Percentiles rank a stretch among this genome's conserved stretches.
Evolutionary conservation across 2,113 vertebrate genomes (phyloP).

Genomic region (Pseudorhombus dupliciocellatus): DNA sequence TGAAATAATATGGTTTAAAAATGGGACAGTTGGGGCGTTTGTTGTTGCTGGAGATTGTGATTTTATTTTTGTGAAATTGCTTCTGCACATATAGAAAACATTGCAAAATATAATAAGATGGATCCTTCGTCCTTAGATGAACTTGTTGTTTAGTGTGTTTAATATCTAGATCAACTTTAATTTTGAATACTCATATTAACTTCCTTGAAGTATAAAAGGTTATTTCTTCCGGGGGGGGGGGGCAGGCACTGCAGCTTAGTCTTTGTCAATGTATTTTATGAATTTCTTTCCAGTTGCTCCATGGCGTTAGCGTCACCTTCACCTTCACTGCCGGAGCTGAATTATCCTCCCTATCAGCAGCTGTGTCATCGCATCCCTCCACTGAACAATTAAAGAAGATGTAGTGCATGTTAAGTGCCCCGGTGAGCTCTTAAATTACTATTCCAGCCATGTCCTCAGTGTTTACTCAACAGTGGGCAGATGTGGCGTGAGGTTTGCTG

Average conservation of each 20-base stretch:
- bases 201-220: too few relatives aligned
- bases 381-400: constrained; percentile 63
- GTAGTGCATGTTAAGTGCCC: too few relatives aligned
- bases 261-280: background rate
- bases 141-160: too few relatives aligned
- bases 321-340: constrained; percentile 35
- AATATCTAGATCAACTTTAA: too few relatives aligned
- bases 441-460: constrained; percentile 53
- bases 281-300: background rate
- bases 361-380: constrained; percentile 30
- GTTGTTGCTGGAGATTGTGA: too few relatives aligned
- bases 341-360: constrained; percentile 38
- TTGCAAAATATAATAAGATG: too few relatives aligned
- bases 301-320: constrained; percentile 8
- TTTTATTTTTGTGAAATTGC: too few relatives aligned
- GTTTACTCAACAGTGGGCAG: constrained; percentile 66
- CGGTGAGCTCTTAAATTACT: constrained; percentile 66
- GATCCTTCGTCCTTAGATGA: too few relatives aligned
- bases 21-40: too few relatives aligned
- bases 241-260: background rate
- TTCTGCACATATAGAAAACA: too few relatives aligned
- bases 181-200: too few relatives aligned
- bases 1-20: background rate
- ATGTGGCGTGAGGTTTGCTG: constrained; percentile 64
- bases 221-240: too few relatives aligned